A percentile compares a stretch with the other conserved stretches of the same genome.
These are phyloP conservation scores for Atractosteus spatula DNA, from an alignment of 2,113 vertebrate genomes.

Conservation along the genomic window DNA sequence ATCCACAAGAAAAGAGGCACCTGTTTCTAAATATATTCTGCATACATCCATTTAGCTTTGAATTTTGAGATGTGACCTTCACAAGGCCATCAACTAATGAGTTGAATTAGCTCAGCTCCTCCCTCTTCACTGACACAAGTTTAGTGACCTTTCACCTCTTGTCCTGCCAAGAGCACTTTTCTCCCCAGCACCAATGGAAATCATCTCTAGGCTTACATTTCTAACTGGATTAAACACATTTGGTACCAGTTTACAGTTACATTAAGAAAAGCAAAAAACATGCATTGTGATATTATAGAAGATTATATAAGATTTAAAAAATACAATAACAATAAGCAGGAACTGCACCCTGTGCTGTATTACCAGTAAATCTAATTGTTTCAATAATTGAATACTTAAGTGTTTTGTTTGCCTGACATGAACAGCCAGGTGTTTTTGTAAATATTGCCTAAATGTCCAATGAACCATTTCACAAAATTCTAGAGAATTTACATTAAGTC, in stretches of 20 bases:
- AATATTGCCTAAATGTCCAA: background rate
- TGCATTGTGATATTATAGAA: too few relatives aligned
- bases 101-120: background rate
- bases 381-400: background rate
- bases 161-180: background rate
- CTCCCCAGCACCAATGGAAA: background rate
- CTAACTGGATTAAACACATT: too few relatives aligned
- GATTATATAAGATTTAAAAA: too few relatives aligned
- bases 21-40: too few relatives aligned
- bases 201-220: too few relatives aligned
- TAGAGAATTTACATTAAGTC: background rate
- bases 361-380: too few relatives aligned
- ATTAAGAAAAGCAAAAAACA: too few relatives aligned
- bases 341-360: too few relatives aligned
- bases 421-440: background rate
- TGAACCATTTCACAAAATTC: background rate
- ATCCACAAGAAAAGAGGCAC: background rate
- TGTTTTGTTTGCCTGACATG: background rate
- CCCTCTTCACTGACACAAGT: background rate
- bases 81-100: background rate
- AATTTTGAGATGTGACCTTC: background rate
- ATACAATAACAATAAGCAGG: too few relatives aligned
- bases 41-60: background rate
- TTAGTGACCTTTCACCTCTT: background rate
- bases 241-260: too few relatives aligned